Percentiles rank a stretch among this genome's conserved stretches.
Evolutionary conservation across 2,797 vertebrate species (phyloP).

Genomic region (Siniperca undulata): DNA sequence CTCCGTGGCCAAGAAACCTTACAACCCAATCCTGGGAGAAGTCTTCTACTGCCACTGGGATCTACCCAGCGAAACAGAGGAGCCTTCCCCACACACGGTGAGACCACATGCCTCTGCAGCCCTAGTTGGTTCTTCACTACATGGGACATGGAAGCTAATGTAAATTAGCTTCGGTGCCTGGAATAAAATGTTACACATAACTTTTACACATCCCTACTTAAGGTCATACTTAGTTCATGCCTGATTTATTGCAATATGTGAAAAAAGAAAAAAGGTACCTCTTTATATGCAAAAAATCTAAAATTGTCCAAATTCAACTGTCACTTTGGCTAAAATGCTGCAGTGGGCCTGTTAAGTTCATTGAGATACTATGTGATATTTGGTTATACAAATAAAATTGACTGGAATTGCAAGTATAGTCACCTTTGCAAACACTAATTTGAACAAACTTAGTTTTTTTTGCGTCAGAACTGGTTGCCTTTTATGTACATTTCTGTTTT

Average conservation of each 20-base stretch:
- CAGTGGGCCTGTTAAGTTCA: background rate
- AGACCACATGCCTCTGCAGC: constrained; percentile 32
- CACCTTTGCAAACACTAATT: background rate
- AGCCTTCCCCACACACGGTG: constrained; percentile 80
- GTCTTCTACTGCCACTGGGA: constrained; percentile 99
- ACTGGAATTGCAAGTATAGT: background rate
- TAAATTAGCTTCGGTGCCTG: background rate
- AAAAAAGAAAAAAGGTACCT: background rate
- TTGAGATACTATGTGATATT: background rate
- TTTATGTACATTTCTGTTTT: background rate
- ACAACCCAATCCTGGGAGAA: constrained; percentile 98
- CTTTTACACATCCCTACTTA: background rate
- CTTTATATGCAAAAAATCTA: background rate
- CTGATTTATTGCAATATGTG: background rate
- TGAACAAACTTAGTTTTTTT: background rate
- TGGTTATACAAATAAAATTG: constrained; percentile 3
- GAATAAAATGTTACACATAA: background rate
- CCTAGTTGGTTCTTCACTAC: background rate
- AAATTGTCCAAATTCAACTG: background rate
- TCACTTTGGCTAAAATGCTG: background rate
- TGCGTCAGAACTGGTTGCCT: background rate
- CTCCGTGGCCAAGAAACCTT: constrained; percentile 98
- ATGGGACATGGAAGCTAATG: background rate
- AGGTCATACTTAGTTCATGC: background rate
- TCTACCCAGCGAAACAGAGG: constrained; percentile 90